phyloP scores from a whole-genome alignment of 1,140 invertebrate species.

The Drosophila bocki region DNA sequence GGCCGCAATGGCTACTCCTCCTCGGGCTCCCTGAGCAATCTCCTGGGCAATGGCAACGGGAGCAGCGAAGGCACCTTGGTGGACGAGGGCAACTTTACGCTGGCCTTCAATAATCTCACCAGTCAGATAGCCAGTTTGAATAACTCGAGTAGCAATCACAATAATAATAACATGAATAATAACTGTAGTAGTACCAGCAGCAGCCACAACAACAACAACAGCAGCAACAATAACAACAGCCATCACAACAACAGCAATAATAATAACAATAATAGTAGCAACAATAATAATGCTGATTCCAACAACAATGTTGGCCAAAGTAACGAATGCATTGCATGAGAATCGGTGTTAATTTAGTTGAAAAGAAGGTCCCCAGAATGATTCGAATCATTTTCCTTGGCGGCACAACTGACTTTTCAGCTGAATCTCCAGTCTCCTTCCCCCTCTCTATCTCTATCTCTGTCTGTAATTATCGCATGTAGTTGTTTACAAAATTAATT shows the following conservation, averaged over 20 bases:
- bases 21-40: conserved; percentile 54
- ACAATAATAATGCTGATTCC: conserved; percentile 66
- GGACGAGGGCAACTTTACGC: conserved; percentile 66
- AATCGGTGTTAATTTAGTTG: conserved; percentile 74
- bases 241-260: conserved; percentile 32
- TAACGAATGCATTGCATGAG: conserved; percentile 80
- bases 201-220: conserved; percentile 26
- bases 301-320: conserved; percentile 78
- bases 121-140: conserved; percentile 73
- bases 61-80: conserved; percentile 72
- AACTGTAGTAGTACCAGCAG: conserved; percentile 38
- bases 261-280: conserved; percentile 35
- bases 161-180: conserved; percentile 28
- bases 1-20: conserved; percentile 35
- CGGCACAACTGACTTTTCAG: conserved; percentile 39
- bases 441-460: not conserved
- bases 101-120: conserved; percentile 74
- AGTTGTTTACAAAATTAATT: conserved; percentile 42
- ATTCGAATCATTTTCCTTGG: conserved; percentile 16
- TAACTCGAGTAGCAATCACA: conserved; percentile 47
- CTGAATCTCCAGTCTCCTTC: conserved; percentile 24
- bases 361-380: conserved; percentile 30
- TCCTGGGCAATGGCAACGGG: conserved; percentile 55
- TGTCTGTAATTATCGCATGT: conserved; percentile 60
- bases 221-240: conserved; percentile 38